Percentiles rank a stretch among this genome's conserved stretches.
Conservation (phyloP, 1,140 invertebrate species). For the Lutraria rhynchaena region DNA sequence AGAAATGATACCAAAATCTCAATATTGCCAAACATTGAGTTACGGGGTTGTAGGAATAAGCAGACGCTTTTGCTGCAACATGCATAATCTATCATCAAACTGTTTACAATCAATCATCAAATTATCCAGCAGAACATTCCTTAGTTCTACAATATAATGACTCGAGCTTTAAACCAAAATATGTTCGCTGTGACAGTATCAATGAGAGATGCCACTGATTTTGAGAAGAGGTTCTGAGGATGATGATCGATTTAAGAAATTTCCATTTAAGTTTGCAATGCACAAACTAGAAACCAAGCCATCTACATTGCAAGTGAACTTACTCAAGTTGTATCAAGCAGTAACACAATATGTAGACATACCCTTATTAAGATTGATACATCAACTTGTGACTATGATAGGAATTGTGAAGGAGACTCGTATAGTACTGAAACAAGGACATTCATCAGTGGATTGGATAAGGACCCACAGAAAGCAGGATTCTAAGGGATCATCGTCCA, state of each 20-base stretch:
- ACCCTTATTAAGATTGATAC: slow-evolving; percentile 94
- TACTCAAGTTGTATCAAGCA: slow-evolving; percentile 76
- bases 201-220: slow-evolving; percentile 92
- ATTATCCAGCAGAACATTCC: too few relatives aligned
- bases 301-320: slow-evolving; percentile 79
- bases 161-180: too few relatives aligned
- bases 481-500: slow-evolving; percentile 80
- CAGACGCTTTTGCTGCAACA: too few relatives aligned
- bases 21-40: too few relatives aligned
- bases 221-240: slow-evolving; percentile 90
- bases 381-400: slow-evolving; percentile 99
- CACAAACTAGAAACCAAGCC: slow-evolving; percentile 81
- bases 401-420: slow-evolving; percentile 98
- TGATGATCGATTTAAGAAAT: slow-evolving; percentile 83
- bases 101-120: too few relatives aligned
- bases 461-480: slow-evolving; percentile 79
- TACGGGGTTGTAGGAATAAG: too few relatives aligned
- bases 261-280: slow-evolving; percentile 77
- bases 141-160: too few relatives aligned
- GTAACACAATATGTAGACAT: slow-evolving; percentile 90
- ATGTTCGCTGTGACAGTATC: slow-evolving; percentile 94
- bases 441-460: slow-evolving; percentile 69
- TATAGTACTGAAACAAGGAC: slow-evolving; percentile 87
- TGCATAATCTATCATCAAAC: too few relatives aligned
- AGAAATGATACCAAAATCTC: too few relatives aligned